Base-by-base conservation (phyloP, 2,113 vertebrate species). In the Toxostoma redivivum region DNA sequence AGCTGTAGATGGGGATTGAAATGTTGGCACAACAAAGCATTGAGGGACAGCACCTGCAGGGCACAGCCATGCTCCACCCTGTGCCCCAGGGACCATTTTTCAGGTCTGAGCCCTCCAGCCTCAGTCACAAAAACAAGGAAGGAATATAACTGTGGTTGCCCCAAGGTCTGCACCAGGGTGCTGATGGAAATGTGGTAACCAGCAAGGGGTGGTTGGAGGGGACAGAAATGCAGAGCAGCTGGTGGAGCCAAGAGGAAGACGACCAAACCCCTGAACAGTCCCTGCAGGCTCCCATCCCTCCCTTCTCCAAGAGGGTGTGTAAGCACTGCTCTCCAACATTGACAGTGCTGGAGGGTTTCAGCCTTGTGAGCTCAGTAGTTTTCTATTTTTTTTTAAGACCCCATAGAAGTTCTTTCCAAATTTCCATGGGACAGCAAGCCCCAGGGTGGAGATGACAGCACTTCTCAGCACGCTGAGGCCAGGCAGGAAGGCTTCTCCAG, bases 401-500 rank as follows among this genome's bases (percentile, higher is more conserved):
- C 13, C 3, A 18, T 17, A 69, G 48, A 92, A 69, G n/a, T 10
- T 72, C 25, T 50, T 69, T 27, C n/a, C 23, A 69, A 19, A 81
- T 92, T 92, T 90, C 53, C 28, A 57, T 0, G 0, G 58, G 18
- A 80, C 3, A 8, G 28, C 45, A 88, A 67, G 25, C 61, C 90
- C 13, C 2, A 2, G 15, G 17, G 12, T 88, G 42, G 67, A 79
- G n/a, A 80, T 45, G 78, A 72, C 62, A 80, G 50, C 7, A 1
- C 30, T 2, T 3, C 30, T 65, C 44, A 38, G 35, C 13, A 30
- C 0, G 0, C 27, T 85, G 33, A 18, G 71, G 18, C 62, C 45
- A 69, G 30, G 81, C 23, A 53, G 31, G 0, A 31, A 80, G 60
- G 56, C 80, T 92, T 92, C 76, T 93, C 80, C 47, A 94, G 88